These are phyloP conservation scores for Stictocephala bisonia DNA, from an alignment of 2,888 invertebrate species.

Conservation along the genomic window DNA sequence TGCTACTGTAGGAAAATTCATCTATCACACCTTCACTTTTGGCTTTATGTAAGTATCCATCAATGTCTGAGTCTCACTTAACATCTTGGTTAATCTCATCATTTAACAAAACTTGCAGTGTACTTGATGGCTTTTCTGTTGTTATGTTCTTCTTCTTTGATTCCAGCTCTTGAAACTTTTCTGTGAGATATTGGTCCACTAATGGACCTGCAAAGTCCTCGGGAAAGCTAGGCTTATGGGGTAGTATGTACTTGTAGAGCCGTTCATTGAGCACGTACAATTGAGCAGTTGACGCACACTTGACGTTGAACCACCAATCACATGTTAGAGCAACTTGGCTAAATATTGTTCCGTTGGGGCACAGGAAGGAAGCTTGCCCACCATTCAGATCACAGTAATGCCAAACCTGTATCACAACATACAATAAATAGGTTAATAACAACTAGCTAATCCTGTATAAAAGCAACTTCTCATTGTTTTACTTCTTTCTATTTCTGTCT, in stretches of 20 bases:
- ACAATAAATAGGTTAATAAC: constrained; percentile 34
- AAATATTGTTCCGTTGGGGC: constrained; percentile 92
- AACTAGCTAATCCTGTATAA: too few species aligned
- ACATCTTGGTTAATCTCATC: constrained; percentile 39
- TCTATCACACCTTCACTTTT: constrained; percentile 27
- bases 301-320: constrained; percentile 95
- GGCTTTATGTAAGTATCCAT: background rate
- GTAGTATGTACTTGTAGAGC: constrained; percentile 88
- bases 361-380: constrained; percentile 89
- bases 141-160: constrained; percentile 68
- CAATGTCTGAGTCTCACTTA: background rate
- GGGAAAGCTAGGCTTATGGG: constrained; percentile 88
- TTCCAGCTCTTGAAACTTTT: constrained; percentile 90
- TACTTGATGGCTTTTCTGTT: background rate
- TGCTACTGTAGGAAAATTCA: too few species aligned
- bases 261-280: constrained; percentile 89
- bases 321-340: constrained; percentile 89
- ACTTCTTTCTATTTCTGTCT: too few species aligned
- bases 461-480: too few species aligned
- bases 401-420: constrained; percentile 76
- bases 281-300: constrained; percentile 84
- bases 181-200: constrained; percentile 85
- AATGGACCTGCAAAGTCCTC: constrained; percentile 90
- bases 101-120: constrained; percentile 22
- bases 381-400: constrained; percentile 93